Evolutionary conservation across 2,888 invertebrate species (phyloP).

Genomic region (Acheta domesticus): DNA sequence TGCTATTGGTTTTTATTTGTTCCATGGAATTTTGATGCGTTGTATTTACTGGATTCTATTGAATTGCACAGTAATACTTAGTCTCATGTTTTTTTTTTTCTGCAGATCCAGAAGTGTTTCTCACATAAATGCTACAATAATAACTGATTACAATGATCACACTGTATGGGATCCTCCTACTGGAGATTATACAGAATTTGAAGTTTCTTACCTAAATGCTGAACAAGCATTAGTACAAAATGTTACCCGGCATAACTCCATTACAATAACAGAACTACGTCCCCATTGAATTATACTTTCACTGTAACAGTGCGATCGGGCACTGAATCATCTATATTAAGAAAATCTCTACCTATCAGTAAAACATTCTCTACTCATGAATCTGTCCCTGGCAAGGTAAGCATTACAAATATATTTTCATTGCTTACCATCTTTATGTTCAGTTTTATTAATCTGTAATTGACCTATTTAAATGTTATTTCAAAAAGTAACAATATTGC

Average conservation of each 20-base stretch:
- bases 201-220: constrained; percentile 74
- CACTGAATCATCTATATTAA: constrained; percentile 68
- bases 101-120: constrained; percentile 81
- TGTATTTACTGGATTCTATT: not conserved
- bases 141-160: constrained; percentile 77
- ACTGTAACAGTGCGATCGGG: constrained; percentile 82
- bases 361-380: constrained; percentile 77
- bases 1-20: not conserved
- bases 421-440: not conserved
- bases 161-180: constrained; percentile 73
- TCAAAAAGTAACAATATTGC: not conserved
- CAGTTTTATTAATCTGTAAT: not conserved
- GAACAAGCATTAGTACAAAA: constrained; percentile 69
- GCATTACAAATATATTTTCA: not conserved
- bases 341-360: constrained; percentile 74
- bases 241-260: constrained; percentile 64
- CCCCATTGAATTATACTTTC: constrained; percentile 88
- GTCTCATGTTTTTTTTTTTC: constrained; percentile 29
- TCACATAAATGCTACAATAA: constrained; percentile 69
- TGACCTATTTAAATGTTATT: not conserved
- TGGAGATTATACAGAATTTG: constrained; percentile 84
- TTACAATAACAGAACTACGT: constrained; percentile 67
- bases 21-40: not conserved
- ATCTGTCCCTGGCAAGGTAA: constrained; percentile 80
- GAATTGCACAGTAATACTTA: not conserved